These are phyloP conservation scores for Eupeodes corollae DNA, from an alignment of 1,140 invertebrate species.

Conservation along the genomic window DNA sequence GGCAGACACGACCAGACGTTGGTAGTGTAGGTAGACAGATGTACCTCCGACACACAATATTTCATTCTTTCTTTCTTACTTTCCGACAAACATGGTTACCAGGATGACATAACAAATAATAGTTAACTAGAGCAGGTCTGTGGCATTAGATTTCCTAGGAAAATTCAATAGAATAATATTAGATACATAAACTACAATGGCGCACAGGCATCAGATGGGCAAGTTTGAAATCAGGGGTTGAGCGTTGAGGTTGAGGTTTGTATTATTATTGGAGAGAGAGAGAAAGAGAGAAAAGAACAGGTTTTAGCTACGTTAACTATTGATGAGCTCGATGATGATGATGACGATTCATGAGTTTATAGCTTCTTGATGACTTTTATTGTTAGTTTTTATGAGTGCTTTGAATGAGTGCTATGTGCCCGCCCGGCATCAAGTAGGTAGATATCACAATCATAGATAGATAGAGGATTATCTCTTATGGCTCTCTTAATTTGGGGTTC, in stretches of 20 bases:
- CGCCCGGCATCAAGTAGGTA: neutral
- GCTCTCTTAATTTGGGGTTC: neutral
- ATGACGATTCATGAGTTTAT: neutral
- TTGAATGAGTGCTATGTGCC: neutral
- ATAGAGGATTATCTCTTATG: neutral
- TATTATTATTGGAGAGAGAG: constrained; percentile 3
- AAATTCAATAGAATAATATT: constrained; percentile 33
- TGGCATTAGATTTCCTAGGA: constrained; percentile 33
- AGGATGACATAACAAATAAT: constrained; percentile 30
- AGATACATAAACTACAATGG: constrained; percentile 12
- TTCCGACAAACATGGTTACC: constrained; percentile 35
- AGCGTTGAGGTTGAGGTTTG: constrained; percentile 1
- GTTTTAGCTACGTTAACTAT: neutral
- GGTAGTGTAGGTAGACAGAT: neutral
- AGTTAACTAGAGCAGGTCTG: neutral
- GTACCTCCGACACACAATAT: constrained; percentile 5
- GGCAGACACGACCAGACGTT: neutral
- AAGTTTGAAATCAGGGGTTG: constrained; percentile 8
- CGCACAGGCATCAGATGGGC: constrained; percentile 25
- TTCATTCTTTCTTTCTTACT: constrained; percentile 23
- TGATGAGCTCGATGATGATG: neutral
- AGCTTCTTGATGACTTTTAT: neutral
- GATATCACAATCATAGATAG: neutral
- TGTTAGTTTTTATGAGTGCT: neutral
- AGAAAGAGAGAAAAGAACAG: neutral